A percentile compares a stretch with the other conserved stretches of the same genome.
Evolutionary conservation across 2,113 vertebrate genomes (phyloP).

Genomic region (Catharus fuscescens): DNA sequence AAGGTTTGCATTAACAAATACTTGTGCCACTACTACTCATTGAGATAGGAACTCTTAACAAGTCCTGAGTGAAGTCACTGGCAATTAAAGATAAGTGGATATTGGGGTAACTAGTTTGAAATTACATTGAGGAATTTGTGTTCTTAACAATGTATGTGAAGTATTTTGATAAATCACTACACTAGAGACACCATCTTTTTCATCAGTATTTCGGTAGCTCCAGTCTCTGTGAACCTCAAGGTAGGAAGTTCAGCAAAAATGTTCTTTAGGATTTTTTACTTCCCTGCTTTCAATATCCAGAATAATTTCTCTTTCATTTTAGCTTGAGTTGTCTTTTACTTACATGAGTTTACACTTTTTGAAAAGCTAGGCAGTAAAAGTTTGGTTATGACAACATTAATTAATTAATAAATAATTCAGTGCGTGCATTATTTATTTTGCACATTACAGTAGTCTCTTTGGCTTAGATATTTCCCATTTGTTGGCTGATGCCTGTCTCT

Average conservation of each 20-base stretch:
- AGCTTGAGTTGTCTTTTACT: background rate
- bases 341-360: background rate
- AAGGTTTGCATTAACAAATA: background rate
- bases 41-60: background rate
- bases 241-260: background rate
- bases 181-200: background rate
- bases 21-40: background rate
- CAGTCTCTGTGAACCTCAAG: background rate
- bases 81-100: background rate
- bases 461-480: background rate
- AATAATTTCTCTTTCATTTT: background rate
- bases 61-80: background rate
- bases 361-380: background rate
- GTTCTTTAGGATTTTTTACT: background rate
- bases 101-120: background rate
- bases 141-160: background rate
- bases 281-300: background rate
- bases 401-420: slow-evolving; percentile 10
- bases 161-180: background rate
- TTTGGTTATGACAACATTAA: background rate
- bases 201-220: background rate
- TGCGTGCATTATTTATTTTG: slow-evolving; percentile 1
- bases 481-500: background rate
- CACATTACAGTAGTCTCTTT: background rate
- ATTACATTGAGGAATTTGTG: background rate